These are phyloP conservation scores for Ochotona princeps DNA, from an alignment of 2,113 vertebrate genomes.

Conservation along the genomic window DNA sequence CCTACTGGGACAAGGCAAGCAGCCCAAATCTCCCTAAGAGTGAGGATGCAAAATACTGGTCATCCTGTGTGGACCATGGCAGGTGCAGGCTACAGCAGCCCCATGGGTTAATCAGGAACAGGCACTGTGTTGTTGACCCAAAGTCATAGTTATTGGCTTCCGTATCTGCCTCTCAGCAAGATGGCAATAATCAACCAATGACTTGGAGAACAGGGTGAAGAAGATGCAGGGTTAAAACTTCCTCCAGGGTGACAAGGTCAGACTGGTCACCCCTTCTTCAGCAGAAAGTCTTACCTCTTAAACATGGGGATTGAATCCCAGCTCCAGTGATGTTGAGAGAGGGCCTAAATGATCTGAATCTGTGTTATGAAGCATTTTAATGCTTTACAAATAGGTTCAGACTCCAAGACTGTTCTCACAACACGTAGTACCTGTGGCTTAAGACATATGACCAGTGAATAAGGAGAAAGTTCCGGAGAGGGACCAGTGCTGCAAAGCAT, in stretches of 20 bases:
- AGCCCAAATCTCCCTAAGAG: background rate
- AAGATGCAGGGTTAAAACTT: background rate
- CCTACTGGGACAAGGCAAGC: background rate
- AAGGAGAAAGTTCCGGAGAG: background rate
- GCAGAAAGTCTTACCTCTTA: background rate
- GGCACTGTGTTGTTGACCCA: background rate
- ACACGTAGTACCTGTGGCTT: background rate
- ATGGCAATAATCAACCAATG: too few species aligned
- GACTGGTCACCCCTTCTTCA: background rate
- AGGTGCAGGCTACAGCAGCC: accelerated
- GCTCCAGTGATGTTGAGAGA: background rate
- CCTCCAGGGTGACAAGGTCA: background rate
- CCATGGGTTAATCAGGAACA: background rate
- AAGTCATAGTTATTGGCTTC: background rate
- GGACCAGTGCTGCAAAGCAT: background rate
- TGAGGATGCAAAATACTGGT: too few species aligned
- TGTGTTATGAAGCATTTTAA: background rate
- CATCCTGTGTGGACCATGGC: background rate
- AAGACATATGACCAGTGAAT: background rate
- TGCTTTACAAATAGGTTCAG: background rate
- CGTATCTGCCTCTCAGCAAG: background rate
- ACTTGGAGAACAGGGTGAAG: background rate
- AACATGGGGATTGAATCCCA: background rate
- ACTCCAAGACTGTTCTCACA: background rate
- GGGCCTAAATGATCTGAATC: background rate